These are phyloP conservation scores for Ardeotis arabs DNA, from an alignment of 2,113 vertebrate genomes.

Conservation along the genomic window DNA sequence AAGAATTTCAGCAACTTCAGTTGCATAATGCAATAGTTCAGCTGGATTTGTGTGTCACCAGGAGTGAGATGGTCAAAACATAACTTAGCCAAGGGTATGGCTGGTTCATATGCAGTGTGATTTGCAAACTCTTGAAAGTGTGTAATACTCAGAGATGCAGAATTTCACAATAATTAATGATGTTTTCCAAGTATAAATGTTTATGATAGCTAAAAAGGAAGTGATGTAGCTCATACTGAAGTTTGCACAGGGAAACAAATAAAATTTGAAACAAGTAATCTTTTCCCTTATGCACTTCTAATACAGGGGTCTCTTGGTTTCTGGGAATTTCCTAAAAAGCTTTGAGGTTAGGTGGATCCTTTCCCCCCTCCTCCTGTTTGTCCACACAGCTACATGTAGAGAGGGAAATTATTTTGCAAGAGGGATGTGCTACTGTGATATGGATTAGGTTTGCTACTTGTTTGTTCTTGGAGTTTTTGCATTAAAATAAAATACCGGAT, in stretches of 20 bases:
- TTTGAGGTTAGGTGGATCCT: not conserved
- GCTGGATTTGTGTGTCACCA: not conserved
- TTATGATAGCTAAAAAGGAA: not conserved
- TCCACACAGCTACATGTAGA: not conserved
- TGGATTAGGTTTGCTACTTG: slow-evolving; percentile 9
- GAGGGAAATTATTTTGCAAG: slow-evolving; percentile 1
- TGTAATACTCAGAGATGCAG: not conserved
- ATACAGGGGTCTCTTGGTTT: not conserved
- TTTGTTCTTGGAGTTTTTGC: slow-evolving; percentile 42
- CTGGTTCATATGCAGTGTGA: not conserved
- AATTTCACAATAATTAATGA: not conserved
- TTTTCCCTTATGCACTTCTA: not conserved
- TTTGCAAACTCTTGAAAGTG: not conserved
- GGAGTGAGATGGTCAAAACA: not conserved
- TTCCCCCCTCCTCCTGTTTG: not conserved
- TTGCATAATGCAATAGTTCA: not conserved
- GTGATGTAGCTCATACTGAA: not conserved
- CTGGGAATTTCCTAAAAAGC: not conserved
- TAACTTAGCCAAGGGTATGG: too few species aligned
- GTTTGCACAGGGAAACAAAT: not conserved
- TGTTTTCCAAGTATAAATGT: not conserved
- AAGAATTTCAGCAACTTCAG: not conserved
- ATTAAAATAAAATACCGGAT: slow-evolving; percentile 27
- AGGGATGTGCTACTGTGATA: not conserved
- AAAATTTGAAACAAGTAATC: not conserved